These are phyloP conservation scores for Chloroclystis v-ata DNA, from an alignment of 2,888 invertebrate genomes.

Conservation along the genomic window DNA sequence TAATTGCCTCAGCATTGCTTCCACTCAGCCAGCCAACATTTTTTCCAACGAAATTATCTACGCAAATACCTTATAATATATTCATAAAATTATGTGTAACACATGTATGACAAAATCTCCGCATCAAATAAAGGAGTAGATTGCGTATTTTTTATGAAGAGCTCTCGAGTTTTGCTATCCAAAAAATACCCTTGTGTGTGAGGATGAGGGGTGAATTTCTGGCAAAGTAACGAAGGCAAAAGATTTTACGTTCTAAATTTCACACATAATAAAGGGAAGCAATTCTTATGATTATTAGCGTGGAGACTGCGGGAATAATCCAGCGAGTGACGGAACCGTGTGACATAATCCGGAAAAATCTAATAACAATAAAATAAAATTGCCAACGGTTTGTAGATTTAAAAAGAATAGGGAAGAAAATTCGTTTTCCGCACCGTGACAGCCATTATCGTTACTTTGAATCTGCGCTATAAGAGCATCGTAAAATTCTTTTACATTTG, in stretches of 20 bases:
- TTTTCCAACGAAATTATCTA: constrained; percentile 31
- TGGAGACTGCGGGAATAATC: constrained; percentile 74
- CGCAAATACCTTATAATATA: constrained; percentile 61
- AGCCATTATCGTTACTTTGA: constrained; percentile 73
- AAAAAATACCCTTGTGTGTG: constrained; percentile 47
- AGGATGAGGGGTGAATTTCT: constrained; percentile 36
- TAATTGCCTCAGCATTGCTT: constrained; percentile 17
- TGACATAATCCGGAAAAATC: constrained; percentile 78
- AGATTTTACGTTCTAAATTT: constrained; percentile 71
- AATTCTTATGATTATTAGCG: constrained; percentile 78
- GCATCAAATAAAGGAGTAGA: constrained; percentile 54
- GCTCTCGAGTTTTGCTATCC: constrained; percentile 31
- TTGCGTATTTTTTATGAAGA: constrained; percentile 55
- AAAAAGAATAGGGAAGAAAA: constrained; percentile 72
- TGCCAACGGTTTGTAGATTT: constrained; percentile 76
- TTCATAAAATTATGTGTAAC: constrained; percentile 66
- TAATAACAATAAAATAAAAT: constrained; percentile 79
- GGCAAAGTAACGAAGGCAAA: constrained; percentile 36
- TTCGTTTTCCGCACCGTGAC: constrained; percentile 71
- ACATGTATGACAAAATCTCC: constrained; percentile 60
- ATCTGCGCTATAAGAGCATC: constrained; percentile 60
- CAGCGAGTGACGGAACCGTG: constrained; percentile 66
- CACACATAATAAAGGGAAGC: constrained; percentile 76
- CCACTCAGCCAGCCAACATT: background rate
- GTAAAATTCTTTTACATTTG: constrained; percentile 50